A percentile compares a stretch with the other conserved stretches of the same genome.
phyloP scores from a whole-genome alignment of 2,113 vertebrate species.

The Marmota flaviventris region DNA sequence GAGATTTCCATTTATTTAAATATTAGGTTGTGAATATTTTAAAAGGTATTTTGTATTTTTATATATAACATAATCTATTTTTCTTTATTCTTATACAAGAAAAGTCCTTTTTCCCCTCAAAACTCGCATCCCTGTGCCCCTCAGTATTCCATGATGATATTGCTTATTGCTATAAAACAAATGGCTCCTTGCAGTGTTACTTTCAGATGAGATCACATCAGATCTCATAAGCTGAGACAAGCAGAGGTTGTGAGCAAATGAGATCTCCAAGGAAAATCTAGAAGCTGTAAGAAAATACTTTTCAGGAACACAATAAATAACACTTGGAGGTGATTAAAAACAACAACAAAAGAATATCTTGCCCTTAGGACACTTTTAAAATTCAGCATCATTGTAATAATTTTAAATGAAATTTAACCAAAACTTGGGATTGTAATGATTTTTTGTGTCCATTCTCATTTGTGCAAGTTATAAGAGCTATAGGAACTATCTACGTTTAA shows the following conservation, averaged over 20 bases:
- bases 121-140: neutral
- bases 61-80: neutral
- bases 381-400: neutral
- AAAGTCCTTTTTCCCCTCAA: neutral
- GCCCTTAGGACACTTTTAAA: conserved; percentile 35
- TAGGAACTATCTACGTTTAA: neutral
- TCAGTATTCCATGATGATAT: neutral
- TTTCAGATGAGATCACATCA: conserved; percentile 71
- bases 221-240: conserved; percentile 55
- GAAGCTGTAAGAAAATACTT: conserved; percentile 40
- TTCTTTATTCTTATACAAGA: neutral
- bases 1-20: conserved; percentile 20
- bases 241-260: conserved; percentile 56
- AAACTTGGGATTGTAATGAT: neutral
- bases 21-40: neutral
- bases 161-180: conserved; percentile 30
- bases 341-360: neutral
- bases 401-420: conserved; percentile 7
- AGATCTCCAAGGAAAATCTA: conserved; percentile 73
- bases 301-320: conserved; percentile 49
- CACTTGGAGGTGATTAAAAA: conserved; percentile 63
- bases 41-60: neutral
- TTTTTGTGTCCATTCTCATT: conserved; percentile 14
- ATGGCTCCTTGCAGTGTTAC: conserved; percentile 45
- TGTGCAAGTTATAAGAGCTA: neutral